These are phyloP conservation scores for Eilema sororculum DNA, from an alignment of 2,888 invertebrate species.

Conservation along the genomic window DNA sequence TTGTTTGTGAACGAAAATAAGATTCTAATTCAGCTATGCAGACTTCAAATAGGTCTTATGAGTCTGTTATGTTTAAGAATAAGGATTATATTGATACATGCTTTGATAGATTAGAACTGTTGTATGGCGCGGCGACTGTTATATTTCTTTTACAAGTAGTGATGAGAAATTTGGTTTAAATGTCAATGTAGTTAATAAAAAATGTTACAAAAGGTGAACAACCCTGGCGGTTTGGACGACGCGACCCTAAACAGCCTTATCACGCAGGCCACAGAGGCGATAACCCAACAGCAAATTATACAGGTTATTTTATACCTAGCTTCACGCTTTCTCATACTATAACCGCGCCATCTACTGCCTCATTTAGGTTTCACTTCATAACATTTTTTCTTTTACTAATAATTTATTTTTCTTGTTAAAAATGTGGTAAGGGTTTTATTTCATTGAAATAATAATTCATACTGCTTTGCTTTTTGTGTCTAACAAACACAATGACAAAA, in stretches of 20 bases:
- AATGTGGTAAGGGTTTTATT: background rate
- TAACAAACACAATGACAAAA: background rate
- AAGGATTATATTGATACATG: background rate
- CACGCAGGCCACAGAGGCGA: slow-evolving; percentile 85
- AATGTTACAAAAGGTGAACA: slow-evolving; percentile 80
- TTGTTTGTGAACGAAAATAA: background rate
- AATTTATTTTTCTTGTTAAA: slow-evolving; percentile 1
- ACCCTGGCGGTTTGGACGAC: slow-evolving; percentile 83
- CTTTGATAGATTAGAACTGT: background rate
- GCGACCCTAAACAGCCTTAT: slow-evolving; percentile 85
- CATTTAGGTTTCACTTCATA: slow-evolving; percentile 15
- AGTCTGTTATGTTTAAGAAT: background rate
- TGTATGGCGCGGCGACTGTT: background rate
- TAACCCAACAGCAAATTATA: slow-evolving; percentile 85
- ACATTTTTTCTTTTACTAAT: slow-evolving; percentile 16
- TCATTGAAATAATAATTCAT: background rate
- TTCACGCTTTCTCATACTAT: slow-evolving; percentile 33
- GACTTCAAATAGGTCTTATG: too few species aligned
- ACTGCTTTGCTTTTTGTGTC: slow-evolving; percentile 6
- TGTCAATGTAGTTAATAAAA: slow-evolving; percentile 16
- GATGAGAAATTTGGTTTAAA: background rate
- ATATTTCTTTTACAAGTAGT: background rate
- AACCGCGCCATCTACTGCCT: slow-evolving; percentile 13
- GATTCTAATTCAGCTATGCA: background rate
- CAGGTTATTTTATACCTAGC: slow-evolving; percentile 69